phyloP scores from a whole-genome alignment of 2,888 invertebrate genomes.

The Lasius fuliginosus region DNA sequence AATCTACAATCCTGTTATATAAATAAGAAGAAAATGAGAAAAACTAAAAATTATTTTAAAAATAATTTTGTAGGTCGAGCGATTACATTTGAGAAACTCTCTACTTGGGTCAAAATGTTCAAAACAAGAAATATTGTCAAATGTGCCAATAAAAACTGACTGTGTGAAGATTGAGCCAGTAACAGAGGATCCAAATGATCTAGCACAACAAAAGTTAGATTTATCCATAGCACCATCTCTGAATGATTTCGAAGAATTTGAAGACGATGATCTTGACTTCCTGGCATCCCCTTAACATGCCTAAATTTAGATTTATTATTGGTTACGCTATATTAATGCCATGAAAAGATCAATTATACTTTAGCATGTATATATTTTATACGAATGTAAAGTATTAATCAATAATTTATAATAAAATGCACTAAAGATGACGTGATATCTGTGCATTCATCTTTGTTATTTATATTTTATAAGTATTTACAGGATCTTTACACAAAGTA shows the following conservation, averaged over 20 bases:
- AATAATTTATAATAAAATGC: slow-evolving; percentile 15
- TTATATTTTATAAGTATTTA: slow-evolving; percentile 41
- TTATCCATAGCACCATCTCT: slow-evolving; percentile 51
- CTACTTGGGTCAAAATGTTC: slow-evolving; percentile 45
- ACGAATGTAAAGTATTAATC: background rate
- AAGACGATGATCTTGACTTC: slow-evolving; percentile 61
- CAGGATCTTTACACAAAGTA: slow-evolving; percentile 19
- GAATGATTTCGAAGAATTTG: slow-evolving; percentile 65
- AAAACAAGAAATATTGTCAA: slow-evolving; percentile 1
- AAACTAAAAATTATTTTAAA: slow-evolving; percentile 25
- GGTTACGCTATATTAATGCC: background rate
- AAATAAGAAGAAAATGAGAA: background rate
- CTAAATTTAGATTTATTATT: slow-evolving; percentile 16
- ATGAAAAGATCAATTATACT: background rate
- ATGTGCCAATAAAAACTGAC: background rate
- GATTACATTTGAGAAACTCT: slow-evolving; percentile 79
- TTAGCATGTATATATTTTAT: slow-evolving; percentile 1
- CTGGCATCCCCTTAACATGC: background rate
- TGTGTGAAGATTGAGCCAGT: background rate
- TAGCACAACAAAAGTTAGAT: slow-evolving; percentile 58
- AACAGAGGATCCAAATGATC: slow-evolving; percentile 29
- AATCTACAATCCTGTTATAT: background rate
- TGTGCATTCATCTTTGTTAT: slow-evolving; percentile 15
- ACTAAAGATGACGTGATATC: background rate
- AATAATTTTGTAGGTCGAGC: slow-evolving; percentile 79